Evolutionary conservation across 2,113 vertebrate species (phyloP), one percentile per base, ranked within the genome.

Genomic region (Melanotaenia duboulayi): DNA sequence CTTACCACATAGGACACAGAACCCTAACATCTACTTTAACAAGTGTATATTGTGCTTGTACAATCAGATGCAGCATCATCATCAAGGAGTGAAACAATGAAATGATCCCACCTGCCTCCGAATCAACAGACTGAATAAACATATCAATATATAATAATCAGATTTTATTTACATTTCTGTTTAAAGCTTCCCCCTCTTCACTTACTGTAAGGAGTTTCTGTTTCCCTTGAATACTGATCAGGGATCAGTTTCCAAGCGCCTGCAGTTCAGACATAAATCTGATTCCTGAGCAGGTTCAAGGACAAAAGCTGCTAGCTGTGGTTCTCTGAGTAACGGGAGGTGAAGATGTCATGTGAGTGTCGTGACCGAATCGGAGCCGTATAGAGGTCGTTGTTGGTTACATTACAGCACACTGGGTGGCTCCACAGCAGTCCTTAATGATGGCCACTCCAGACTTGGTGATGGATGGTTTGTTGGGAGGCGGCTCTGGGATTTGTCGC

Each of bases 341-440:
- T 70, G 67, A 71, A 22, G 49, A 50, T 79, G 73, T 77, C 56
- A 67, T 65, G 66, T n/a, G 60, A 64, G 74, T 49, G 61, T 17
- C 56, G 24, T 35, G 51, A 65, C 40, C 1, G 17, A 51, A 46
- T 48, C 4, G 17, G 40, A 54, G 40, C 65, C 66, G 5, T 32
- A 4, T 2, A n/a, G 49, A 37, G 48, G 56, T 56, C 48, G 8
- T 39, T 13, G 35, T 65, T 60, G 49, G 89, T 94, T 96, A 99
- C 98, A 99, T 99, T 87, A 99, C 87, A 54, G 78, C 92, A 85
- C 98, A 99, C 82, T 97, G 97, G 28, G 96, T 95, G 87, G 95
- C 93, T 63, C 97, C 98, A 5, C 98, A 99, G 93, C 98, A 99
- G 94, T 99, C 98, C 89, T 96, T 98, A 70, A 99, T 96, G 69